Evolutionary conservation across 2,113 vertebrate species (phyloP).

Genomic region (Forbesichthys agassizii): DNA sequence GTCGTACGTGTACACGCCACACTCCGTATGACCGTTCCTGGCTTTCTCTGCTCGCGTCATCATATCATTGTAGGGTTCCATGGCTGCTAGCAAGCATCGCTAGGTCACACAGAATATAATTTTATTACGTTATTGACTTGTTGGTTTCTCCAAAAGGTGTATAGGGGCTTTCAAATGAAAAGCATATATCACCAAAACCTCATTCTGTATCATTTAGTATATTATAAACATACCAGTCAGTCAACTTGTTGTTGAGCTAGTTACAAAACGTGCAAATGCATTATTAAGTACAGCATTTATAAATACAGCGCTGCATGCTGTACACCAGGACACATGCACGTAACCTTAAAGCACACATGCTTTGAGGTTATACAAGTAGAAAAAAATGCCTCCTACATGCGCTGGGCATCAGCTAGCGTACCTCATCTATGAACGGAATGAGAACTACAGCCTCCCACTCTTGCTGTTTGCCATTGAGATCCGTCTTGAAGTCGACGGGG

Average conservation of each 20-base stretch:
- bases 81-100: conserved; percentile 89
- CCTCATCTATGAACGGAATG: conserved; percentile 98
- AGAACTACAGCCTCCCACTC: conserved; percentile 99
- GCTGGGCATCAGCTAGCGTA: conserved; percentile 43
- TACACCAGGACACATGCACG: not conserved
- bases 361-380: too few relatives aligned
- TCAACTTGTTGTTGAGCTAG: too few relatives aligned
- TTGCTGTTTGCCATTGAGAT: conserved; percentile 97
- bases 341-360: too few relatives aligned
- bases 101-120: conserved; percentile 42
- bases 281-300: not conserved
- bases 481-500: conserved; percentile 94
- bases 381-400: too few relatives aligned
- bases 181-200: too few relatives aligned
- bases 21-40: conserved; percentile 91
- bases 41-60: conserved; percentile 83
- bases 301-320: not conserved
- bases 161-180: too few relatives aligned
- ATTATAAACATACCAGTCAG: not conserved
- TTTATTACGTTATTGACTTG: not conserved
- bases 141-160: too few relatives aligned
- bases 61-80: conserved; percentile 83
- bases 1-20: conserved; percentile 84
- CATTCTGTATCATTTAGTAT: too few relatives aligned
- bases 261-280: too few relatives aligned